phyloP scores from a whole-genome alignment of 2,888 invertebrate genomes.

The Helobdella robusta region DNA sequence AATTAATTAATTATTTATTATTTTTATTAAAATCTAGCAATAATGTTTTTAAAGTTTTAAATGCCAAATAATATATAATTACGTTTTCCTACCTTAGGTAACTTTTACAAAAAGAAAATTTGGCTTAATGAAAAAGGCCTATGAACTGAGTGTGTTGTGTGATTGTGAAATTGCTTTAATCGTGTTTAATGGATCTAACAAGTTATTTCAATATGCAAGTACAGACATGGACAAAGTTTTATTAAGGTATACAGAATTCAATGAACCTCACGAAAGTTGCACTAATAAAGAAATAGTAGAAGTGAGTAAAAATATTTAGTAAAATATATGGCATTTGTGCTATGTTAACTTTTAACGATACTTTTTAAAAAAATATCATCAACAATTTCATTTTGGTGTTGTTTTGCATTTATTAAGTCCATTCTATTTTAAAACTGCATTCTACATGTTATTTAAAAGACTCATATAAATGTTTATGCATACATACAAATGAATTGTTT shows the following conservation, averaged over 20 bases:
- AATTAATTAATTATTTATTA: too few species aligned
- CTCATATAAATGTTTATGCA: too few species aligned
- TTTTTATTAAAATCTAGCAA: too few species aligned
- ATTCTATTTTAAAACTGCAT: too few species aligned
- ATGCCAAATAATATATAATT: too few species aligned
- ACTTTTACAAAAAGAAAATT: constrained; percentile 99
- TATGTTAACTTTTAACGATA: background rate
- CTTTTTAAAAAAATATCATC: background rate
- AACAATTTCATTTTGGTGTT: background rate
- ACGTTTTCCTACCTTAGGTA: constrained; percentile 63
- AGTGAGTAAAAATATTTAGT: constrained; percentile 58
- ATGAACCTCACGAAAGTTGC: constrained; percentile 97
- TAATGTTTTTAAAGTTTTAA: too few species aligned
- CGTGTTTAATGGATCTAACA: constrained; percentile 98
- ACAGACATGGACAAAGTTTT: constrained; percentile 97
- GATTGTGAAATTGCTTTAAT: constrained; percentile 99
- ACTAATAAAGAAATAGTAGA: constrained; percentile 99
- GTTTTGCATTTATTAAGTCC: background rate
- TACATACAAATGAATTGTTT: too few species aligned
- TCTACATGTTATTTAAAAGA: too few species aligned
- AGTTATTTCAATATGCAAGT: constrained; percentile 72
- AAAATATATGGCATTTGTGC: background rate
- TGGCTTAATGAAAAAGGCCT: constrained; percentile 99
- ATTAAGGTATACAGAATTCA: constrained; percentile 98
- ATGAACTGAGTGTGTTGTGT: constrained; percentile 95